Conservation (phyloP, 2,888 invertebrate species). For the Nasonovia ribisnigri region DNA sequence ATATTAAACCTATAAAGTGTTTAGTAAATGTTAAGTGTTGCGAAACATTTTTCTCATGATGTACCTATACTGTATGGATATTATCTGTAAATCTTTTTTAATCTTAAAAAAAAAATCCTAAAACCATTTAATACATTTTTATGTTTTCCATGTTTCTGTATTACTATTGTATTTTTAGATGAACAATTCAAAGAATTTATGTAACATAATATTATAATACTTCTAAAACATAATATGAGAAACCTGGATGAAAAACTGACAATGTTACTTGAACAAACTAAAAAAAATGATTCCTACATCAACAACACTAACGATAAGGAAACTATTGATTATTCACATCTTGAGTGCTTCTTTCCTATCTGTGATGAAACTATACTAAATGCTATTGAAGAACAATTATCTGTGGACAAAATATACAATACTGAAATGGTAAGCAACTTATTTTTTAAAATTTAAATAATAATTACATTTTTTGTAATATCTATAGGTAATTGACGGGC, state of each 20-base stretch:
- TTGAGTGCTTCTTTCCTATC: conserved; percentile 22
- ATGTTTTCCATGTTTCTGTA: neutral
- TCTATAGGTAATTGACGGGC: no score
- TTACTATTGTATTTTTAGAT: neutral
- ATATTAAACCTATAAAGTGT: neutral
- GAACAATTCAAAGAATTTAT: conserved; percentile 3
- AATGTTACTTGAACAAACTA: neutral
- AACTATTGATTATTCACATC: conserved; percentile 21
- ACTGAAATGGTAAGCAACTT: neutral
- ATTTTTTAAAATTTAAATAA: neutral
- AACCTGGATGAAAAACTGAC: neutral
- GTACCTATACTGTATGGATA: neutral
- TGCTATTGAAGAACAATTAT: conserved; percentile 28
- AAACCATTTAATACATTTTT: neutral
- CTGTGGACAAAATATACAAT: conserved; percentile 13
- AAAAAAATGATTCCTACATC: neutral
- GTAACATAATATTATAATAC: neutral
- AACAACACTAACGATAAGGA: neutral
- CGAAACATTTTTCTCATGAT: neutral
- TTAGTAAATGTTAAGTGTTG: neutral
- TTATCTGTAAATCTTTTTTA: neutral
- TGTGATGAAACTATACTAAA: neutral
- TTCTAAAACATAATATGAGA: conserved; percentile 17
- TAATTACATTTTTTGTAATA: neutral
- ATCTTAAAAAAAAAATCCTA: neutral